A percentile compares a stretch with the other conserved stretches of the same genome.
Evolutionary conservation across 2,797 vertebrate species (phyloP).

Genomic region (Coranthus polyacanthus): DNA sequence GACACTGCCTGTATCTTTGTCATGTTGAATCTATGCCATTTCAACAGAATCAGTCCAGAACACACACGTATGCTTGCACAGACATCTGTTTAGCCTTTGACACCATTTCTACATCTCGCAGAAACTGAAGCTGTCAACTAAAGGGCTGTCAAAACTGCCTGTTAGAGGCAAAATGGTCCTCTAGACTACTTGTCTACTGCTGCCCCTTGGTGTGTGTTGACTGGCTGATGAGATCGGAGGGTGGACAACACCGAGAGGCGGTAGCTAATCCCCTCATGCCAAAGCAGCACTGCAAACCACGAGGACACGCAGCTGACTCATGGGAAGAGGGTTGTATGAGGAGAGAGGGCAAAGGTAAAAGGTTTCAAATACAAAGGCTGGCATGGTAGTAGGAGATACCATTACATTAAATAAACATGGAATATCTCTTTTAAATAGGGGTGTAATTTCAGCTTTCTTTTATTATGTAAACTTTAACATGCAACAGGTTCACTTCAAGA

Average conservation of each 20-base stretch:
- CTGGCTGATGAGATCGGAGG: slow-evolving; percentile 36
- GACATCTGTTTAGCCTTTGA: slow-evolving; percentile 64
- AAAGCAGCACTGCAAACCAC: slow-evolving; percentile 28
- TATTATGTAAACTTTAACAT: not conserved
- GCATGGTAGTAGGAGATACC: not conserved
- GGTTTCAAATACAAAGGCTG: slow-evolving; percentile 29
- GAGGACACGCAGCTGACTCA: slow-evolving; percentile 36
- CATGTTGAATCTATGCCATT: slow-evolving; percentile 33
- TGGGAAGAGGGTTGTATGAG: slow-evolving; percentile 23
- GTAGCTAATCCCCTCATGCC: slow-evolving; percentile 62
- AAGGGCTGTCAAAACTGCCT: slow-evolving; percentile 44
- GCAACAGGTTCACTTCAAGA: not conserved
- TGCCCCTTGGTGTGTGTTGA: slow-evolving; percentile 32
- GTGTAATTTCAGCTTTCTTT: not conserved
- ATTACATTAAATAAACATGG: not conserved
- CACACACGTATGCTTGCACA: slow-evolving; percentile 35
- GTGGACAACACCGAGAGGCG: slow-evolving; percentile 38
- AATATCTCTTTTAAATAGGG: not conserved
- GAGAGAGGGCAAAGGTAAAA: slow-evolving; percentile 35
- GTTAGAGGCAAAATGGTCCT: slow-evolving; percentile 33
- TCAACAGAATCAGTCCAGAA: slow-evolving; percentile 32
- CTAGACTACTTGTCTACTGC: slow-evolving; percentile 15
- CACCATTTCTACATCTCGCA: slow-evolving; percentile 57
- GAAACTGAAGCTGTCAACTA: slow-evolving; percentile 47
- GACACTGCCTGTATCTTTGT: slow-evolving; percentile 21